Evolutionary conservation across 2,797 vertebrate species (phyloP).

Genomic region (Sebastes wilsoni): DNA sequence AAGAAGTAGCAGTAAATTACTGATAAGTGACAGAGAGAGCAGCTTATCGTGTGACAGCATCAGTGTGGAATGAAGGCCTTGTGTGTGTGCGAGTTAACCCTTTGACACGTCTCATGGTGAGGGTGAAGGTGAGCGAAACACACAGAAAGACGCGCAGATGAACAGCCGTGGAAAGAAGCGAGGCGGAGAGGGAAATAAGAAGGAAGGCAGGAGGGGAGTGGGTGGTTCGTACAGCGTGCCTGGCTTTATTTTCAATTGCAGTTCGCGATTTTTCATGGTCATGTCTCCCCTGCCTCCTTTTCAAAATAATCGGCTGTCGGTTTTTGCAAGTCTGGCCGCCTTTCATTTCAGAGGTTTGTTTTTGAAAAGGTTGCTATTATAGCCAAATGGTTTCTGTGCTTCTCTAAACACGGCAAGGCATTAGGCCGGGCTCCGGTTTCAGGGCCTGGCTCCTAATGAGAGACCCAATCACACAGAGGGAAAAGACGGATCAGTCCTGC

Average conservation of each 20-base stretch:
- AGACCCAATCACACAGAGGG: slow-evolving; percentile 81
- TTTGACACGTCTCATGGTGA: slow-evolving; percentile 83
- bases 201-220: slow-evolving; percentile 42
- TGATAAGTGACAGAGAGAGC: slow-evolving; percentile 78
- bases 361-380: slow-evolving; percentile 84
- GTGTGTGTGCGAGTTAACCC: slow-evolving; percentile 78
- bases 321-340: slow-evolving; percentile 72
- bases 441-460: slow-evolving; percentile 83
- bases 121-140: slow-evolving; percentile 60
- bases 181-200: slow-evolving; percentile 33
- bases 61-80: slow-evolving; percentile 82
- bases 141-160: slow-evolving; percentile 19
- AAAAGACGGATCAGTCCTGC: slow-evolving; percentile 80
- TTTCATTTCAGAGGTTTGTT: slow-evolving; percentile 82
- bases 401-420: slow-evolving; percentile 84
- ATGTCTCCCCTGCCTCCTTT: slow-evolving; percentile 70
- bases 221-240: slow-evolving; percentile 39
- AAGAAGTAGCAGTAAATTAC: slow-evolving; percentile 80
- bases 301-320: slow-evolving; percentile 78
- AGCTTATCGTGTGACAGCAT: slow-evolving; percentile 81
- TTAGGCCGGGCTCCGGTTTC: slow-evolving; percentile 84
- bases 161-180: slow-evolving; percentile 40
- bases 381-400: slow-evolving; percentile 83
- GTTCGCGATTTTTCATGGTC: slow-evolving; percentile 82
- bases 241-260: slow-evolving; percentile 79